Evolutionary conservation across 2,113 vertebrate species (phyloP).

Genomic region (Labrus mixtus): DNA sequence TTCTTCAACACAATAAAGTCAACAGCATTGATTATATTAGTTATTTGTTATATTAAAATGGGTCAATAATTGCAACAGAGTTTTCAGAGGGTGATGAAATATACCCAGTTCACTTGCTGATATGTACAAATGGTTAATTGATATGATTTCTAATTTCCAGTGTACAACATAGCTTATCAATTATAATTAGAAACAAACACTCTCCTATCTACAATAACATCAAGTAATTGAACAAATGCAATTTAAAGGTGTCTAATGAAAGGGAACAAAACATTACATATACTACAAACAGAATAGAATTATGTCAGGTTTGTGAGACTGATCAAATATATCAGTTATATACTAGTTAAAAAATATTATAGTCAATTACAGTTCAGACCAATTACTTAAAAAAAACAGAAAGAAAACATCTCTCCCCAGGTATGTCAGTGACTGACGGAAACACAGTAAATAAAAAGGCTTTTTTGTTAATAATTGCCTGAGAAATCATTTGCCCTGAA

Average conservation of each 20-base stretch:
- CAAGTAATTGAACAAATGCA: background rate
- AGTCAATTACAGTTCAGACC: background rate
- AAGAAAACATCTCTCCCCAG: background rate
- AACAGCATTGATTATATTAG: background rate
- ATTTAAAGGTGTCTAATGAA: conserved; percentile 6
- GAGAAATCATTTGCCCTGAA: background rate
- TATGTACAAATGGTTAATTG: background rate
- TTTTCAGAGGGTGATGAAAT: background rate
- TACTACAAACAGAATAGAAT: background rate
- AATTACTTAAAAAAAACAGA: background rate
- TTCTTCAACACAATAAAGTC: conserved; percentile 3
- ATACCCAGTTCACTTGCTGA: background rate
- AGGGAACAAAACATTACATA: background rate
- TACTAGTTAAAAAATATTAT: background rate
- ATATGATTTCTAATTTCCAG: conserved; percentile 28
- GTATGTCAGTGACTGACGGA: background rate
- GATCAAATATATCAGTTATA: background rate
- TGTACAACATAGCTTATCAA: background rate
- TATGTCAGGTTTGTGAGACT: background rate
- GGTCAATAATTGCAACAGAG: background rate
- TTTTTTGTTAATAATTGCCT: background rate
- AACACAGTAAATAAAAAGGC: background rate
- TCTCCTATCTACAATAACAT: background rate
- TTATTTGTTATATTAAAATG: conserved; percentile 6
- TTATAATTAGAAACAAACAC: conserved; percentile 4